These are phyloP conservation scores for Drymonia ruficornis DNA, from an alignment of 2,888 invertebrate genomes.

Conservation along the genomic window DNA sequence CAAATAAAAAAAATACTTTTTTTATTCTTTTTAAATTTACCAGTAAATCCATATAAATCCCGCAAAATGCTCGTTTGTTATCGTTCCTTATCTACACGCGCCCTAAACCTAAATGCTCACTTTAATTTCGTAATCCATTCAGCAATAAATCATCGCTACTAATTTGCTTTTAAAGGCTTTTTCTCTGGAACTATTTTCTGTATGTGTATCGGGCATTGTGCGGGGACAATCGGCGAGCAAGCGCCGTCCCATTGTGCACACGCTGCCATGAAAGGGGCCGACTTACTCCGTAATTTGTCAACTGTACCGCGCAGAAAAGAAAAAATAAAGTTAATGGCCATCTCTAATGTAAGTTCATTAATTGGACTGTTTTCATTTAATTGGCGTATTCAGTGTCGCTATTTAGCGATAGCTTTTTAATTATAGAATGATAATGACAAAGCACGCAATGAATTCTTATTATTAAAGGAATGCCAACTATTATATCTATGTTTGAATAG, in stretches of 20 bases:
- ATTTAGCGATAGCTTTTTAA: slow-evolving; percentile 41
- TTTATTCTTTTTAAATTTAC: no score
- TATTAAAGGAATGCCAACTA: not conserved
- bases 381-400: slow-evolving; percentile 55
- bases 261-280: slow-evolving; percentile 63
- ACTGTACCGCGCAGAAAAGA: slow-evolving; percentile 61
- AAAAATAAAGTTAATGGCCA: slow-evolving; percentile 67
- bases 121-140: slow-evolving; percentile 70
- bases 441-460: slow-evolving; percentile 34
- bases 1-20: no score
- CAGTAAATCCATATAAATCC: no score
- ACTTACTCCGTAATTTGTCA: slow-evolving; percentile 69
- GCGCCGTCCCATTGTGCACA: slow-evolving; percentile 61
- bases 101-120: slow-evolving; percentile 50
- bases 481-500: no score
- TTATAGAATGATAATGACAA: slow-evolving; percentile 39
- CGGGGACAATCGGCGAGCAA: slow-evolving; percentile 61
- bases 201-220: slow-evolving; percentile 77
- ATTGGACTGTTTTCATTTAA: slow-evolving; percentile 69
- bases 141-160: slow-evolving; percentile 81
- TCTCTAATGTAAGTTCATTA: slow-evolving; percentile 68
- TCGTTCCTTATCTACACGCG: slow-evolving; percentile 9
- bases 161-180: slow-evolving; percentile 84
- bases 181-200: slow-evolving; percentile 72
- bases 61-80: no score